A percentile compares a stretch with the other conserved stretches of the same genome.
Conservation (phyloP, 1,140 invertebrate species). For the Drosophila jambulina region DNA sequence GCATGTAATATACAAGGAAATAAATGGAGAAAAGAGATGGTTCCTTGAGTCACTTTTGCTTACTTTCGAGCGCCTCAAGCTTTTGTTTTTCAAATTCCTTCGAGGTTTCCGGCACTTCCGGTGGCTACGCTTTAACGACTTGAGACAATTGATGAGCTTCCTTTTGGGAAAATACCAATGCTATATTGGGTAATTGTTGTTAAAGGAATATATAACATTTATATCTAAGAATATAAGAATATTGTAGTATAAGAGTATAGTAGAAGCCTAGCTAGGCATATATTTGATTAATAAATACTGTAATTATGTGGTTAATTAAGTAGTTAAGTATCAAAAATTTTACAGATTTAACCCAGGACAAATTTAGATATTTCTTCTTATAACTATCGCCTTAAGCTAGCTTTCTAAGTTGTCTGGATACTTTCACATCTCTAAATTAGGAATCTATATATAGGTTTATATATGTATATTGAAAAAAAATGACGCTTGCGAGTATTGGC, state of each 20-base stretch:
- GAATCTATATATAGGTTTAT: background rate
- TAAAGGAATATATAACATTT: background rate
- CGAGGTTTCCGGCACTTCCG: constrained; percentile 3
- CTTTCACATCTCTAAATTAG: constrained; percentile 18
- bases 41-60: constrained; percentile 1
- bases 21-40: constrained; percentile 36
- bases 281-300: too few species aligned
- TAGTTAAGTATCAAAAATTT: background rate
- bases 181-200: background rate
- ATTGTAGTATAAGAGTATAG: too few species aligned
- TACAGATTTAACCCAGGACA: background rate
- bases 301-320: too few species aligned
- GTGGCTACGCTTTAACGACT: constrained; percentile 8
- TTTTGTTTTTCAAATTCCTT: constrained; percentile 15
- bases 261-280: too few species aligned
- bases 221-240: too few species aligned
- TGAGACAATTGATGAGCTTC: constrained; percentile 5
- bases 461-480: constrained; percentile 38
- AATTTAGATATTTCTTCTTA: background rate
- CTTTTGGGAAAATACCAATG: background rate
- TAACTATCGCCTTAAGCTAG: background rate
- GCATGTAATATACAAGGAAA: constrained; percentile 15
- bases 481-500: constrained; percentile 61
- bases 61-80: constrained; percentile 1
- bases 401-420: background rate